Conservation (phyloP, 2,113 vertebrate genomes). For the Tragelaphus strepsiceros region DNA sequence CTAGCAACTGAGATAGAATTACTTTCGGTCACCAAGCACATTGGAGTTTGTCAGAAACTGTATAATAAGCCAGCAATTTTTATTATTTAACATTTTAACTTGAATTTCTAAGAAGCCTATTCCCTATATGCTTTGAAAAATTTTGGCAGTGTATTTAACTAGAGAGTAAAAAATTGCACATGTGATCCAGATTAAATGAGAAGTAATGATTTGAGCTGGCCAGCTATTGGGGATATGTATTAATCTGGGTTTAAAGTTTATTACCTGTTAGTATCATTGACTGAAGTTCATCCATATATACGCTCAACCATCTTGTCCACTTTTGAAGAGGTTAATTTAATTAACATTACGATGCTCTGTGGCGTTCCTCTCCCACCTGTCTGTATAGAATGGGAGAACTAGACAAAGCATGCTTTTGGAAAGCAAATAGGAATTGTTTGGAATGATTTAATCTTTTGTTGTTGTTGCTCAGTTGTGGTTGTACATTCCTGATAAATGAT, state of each 20-base stretch:
- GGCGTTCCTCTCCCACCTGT: conserved; percentile 8
- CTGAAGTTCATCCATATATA: neutral
- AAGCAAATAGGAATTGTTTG: conserved; percentile 51
- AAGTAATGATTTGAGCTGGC: conserved; percentile 19
- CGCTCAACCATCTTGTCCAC: conserved; percentile 29
- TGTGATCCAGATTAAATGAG: conserved; percentile 25
- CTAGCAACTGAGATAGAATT: conserved; percentile 70
- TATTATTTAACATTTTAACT: conserved; percentile 63
- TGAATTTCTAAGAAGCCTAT: conserved; percentile 49
- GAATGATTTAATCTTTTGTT: conserved; percentile 46
- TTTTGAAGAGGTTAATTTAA: conserved; percentile 50
- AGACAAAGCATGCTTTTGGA: conserved; percentile 61
- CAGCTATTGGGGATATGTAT: neutral
- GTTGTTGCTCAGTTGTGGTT: conserved; percentile 39
- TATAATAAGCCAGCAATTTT: conserved; percentile 53
- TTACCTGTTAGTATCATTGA: conserved; percentile 3
- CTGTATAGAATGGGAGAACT: conserved; percentile 38
- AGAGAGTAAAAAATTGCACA: conserved; percentile 38
- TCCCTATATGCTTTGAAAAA: conserved; percentile 52
- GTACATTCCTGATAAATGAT: conserved; percentile 63
- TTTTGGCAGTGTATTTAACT: conserved; percentile 42
- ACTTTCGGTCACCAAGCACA: conserved; percentile 5
- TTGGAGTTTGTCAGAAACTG: conserved; percentile 44
- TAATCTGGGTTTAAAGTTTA: conserved; percentile 35
- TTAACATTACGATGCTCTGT: neutral